These are phyloP conservation scores for Trichopoda pennipes DNA, from an alignment of 2,888 invertebrate genomes.

Conservation along the genomic window DNA sequence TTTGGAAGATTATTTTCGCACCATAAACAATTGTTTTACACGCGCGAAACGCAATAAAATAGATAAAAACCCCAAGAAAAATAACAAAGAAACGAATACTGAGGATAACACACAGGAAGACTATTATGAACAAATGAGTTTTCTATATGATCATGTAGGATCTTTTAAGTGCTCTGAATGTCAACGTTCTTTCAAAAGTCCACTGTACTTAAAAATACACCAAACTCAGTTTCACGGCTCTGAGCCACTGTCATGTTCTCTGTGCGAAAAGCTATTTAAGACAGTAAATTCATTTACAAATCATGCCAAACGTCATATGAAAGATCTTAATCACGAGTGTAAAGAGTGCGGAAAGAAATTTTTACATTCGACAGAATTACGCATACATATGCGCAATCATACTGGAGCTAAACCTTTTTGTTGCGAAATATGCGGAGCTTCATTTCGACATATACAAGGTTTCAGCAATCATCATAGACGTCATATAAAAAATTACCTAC, in stretches of 20 bases:
- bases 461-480: conserved; percentile 58
- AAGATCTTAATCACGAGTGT: conserved; percentile 62
- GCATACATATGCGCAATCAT: conserved; percentile 63
- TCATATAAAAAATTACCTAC: conserved; percentile 58
- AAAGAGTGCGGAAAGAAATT: conserved; percentile 65
- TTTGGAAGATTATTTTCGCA: conserved; percentile 53
- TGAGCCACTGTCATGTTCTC: conserved; percentile 49
- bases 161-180: conserved; percentile 61
- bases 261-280: conserved; percentile 58
- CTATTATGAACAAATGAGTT: conserved; percentile 53
- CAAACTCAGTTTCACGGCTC: conserved; percentile 52
- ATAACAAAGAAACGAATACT: not conserved
- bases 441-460: conserved; percentile 59
- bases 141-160: conserved; percentile 53
- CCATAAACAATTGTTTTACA: conserved; percentile 49
- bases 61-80: conserved; percentile 1
- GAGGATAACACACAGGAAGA: conserved; percentile 31
- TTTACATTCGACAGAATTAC: conserved; percentile 55
- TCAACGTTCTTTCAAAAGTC: conserved; percentile 44
- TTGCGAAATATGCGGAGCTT: conserved; percentile 64
- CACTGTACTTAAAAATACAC: conserved; percentile 58
- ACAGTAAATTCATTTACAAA: conserved; percentile 53
- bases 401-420: conserved; percentile 60
- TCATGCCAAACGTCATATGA: conserved; percentile 65
- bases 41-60: conserved; percentile 41